Evolutionary conservation across 2,888 invertebrate genomes (phyloP).

Genomic region (Ennomos quercinarius): DNA sequence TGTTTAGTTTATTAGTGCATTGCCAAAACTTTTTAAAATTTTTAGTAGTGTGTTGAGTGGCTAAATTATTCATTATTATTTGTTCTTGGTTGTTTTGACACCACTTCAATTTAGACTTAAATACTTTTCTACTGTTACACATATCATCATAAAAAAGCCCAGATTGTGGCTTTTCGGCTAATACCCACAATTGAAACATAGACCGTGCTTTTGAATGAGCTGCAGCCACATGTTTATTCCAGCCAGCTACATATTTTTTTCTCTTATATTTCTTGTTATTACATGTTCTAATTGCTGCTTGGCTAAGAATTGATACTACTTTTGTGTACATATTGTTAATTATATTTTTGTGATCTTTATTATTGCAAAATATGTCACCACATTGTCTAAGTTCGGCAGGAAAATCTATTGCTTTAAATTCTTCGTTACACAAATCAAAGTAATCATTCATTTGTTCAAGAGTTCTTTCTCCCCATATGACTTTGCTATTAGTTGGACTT

Average conservation of each 20-base stretch:
- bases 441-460: conserved; percentile 8
- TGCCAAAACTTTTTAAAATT: too few species aligned
- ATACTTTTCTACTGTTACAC: conserved; percentile 4
- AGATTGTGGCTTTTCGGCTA: conserved; percentile 13
- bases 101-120: conserved; percentile 18
- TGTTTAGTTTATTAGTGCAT: too few species aligned
- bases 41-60: too few species aligned
- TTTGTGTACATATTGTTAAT: conserved; percentile 33
- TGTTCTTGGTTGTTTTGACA: conserved; percentile 12
- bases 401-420: conserved; percentile 16
- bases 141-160: conserved; percentile 7
- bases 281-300: conserved; percentile 13
- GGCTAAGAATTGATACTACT: conserved; percentile 23
- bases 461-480: conserved; percentile 18
- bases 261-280: conserved; percentile 1
- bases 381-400: conserved; percentile 8
- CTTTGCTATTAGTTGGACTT: not conserved
- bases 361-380: conserved; percentile 17
- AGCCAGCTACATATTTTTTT: too few species aligned
- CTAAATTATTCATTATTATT: too few species aligned
- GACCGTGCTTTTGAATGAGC: conserved; percentile 35
- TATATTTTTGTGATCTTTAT: conserved; percentile 20
- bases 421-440: conserved; percentile 1
- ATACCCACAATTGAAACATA: conserved; percentile 33
- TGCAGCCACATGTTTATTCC: conserved; percentile 38